phyloP scores from a whole-genome alignment of 2,113 vertebrate genomes.

The Amazona guildingii region DNA sequence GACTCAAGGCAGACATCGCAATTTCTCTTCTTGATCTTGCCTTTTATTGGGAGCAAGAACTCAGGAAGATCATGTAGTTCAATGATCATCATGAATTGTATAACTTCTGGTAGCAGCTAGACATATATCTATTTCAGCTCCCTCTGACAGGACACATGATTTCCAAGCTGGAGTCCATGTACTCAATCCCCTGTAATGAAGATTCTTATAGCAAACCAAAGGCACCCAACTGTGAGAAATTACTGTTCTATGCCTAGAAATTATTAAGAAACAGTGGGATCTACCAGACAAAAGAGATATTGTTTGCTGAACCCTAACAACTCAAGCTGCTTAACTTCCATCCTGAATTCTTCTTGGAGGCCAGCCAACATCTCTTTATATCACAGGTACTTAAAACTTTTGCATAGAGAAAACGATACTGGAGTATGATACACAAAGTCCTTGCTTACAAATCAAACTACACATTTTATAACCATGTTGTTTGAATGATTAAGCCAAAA shows the following conservation, averaged over 20 bases:
- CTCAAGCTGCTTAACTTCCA: not conserved
- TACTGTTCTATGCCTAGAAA: not conserved
- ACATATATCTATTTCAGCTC: not conserved
- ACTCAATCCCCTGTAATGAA: not conserved
- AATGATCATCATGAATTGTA: not conserved
- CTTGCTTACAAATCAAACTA: not conserved
- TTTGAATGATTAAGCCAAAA: not conserved
- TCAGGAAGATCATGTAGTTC: not conserved
- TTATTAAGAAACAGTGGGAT: not conserved
- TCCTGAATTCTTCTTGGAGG: not conserved
- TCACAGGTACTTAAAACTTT: not conserved
- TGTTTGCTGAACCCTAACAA: not conserved
- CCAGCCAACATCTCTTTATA: not conserved
- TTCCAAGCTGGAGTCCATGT: not conserved
- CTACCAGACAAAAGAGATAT: not conserved
- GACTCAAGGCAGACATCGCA: not conserved
- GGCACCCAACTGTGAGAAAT: not conserved
- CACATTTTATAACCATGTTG: not conserved
- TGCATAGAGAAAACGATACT: not conserved
- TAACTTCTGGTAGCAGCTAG: not conserved
- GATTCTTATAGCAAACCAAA: not conserved
- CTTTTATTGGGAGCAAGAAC: not conserved
- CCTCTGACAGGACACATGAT: not conserved
- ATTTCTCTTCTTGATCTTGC: not conserved
- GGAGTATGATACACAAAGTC: not conserved